Base-by-base conservation (phyloP, 2,888 invertebrate species). In the Pyralis farinalis region DNA sequence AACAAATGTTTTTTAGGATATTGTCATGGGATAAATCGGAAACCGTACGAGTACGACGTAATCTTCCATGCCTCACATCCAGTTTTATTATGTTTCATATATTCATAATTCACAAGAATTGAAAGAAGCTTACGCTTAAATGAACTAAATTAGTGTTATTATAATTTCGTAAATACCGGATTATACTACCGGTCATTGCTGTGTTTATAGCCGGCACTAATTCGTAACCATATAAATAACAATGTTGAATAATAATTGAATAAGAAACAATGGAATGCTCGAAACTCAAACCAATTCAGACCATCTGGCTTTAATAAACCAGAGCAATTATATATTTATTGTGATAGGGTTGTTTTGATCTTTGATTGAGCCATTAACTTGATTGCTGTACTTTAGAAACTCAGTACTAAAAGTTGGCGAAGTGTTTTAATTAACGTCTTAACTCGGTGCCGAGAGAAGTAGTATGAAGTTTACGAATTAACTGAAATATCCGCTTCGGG, bases 351-450 rank as follows among this genome's bases (percentile, higher is more conserved):
- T 82, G 79, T 84, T 84, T 77, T 81, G 84, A 83, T 86, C 78
- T 82, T 78, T 82, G 81, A 85, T 83, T 80, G 80, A 82, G 75
- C 70, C 71, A 79, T 84, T 82, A 82, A 81, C 63, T 82, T 82
- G 76, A 85, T 84, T 84, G 76, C 84, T 67, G 76, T 80, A 80
- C 84, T 85, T 84, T 71, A 73, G 81, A 78, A 85, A 80, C 80
- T 83, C 80, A 77, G 81, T 82, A 81, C 76, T 82, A 74, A 85
- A 85, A 86, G 82, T 85, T 85, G 64, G 70, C 65, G 75, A 85
- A 86, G 80, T 82, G 86, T 82, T 87, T 86, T 83, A 85, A 86
- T 86, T 84, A 86, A 84, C 82, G 79, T 82, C 79, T 77, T 74
- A 79, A 79, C 76, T 85, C 75, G 64, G 65, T 72, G 71, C 73